Evolutionary conservation across 1,140 invertebrate species (phyloP), one percentile per base, ranked within the genome.

Genomic region (Drosophila triauraria): DNA sequence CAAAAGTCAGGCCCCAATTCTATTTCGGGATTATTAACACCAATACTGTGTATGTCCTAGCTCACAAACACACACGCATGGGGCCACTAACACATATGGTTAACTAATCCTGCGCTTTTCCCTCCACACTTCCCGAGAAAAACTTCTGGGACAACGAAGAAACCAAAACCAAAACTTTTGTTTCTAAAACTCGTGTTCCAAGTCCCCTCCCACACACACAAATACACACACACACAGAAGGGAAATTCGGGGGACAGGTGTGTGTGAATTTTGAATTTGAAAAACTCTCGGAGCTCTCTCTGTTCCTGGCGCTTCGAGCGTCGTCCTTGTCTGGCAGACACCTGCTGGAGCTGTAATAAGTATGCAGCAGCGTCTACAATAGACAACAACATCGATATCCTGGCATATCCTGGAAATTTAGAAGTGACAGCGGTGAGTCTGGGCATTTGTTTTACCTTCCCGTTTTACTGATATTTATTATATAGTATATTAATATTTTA

Each of bases 111-210:
- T 30, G 23, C 13, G 20, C 35, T 32, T 44, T 35, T 42, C 13
- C 23, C 53, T 25, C 5, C n/a, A 42, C 67, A 23, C 48, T 25
- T 42, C n/a, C 17, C n/a, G 0, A 43, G 71, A 40, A 23, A 74
- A 74, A 74, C 70, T 74, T 74, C 70, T 60, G 54, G 70, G 54
- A 78, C 58, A 71, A 71, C 68, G 60, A 90, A 90, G 85, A 88
- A 90, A 90, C 80, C 85, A 88, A 90, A 84, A 59, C 70, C 53
- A 74, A 74, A 90, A 90, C 85, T 87, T 92, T 92, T 92, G 82
- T 92, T 91, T 91, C 88, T 92, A 90, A 88, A 92, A 92, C 91
- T 92, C 91, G 85, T 92, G 91, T 91, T 92, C 74, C 82, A 91
- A 87, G 87, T 79, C 70, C 68, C 48, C 64, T 20, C 35, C 32